Percentiles rank a stretch among this genome's conserved stretches.
phyloP scores from a whole-genome alignment of 1,140 invertebrate genomes.

The Aphaenogaster floridana region DNA sequence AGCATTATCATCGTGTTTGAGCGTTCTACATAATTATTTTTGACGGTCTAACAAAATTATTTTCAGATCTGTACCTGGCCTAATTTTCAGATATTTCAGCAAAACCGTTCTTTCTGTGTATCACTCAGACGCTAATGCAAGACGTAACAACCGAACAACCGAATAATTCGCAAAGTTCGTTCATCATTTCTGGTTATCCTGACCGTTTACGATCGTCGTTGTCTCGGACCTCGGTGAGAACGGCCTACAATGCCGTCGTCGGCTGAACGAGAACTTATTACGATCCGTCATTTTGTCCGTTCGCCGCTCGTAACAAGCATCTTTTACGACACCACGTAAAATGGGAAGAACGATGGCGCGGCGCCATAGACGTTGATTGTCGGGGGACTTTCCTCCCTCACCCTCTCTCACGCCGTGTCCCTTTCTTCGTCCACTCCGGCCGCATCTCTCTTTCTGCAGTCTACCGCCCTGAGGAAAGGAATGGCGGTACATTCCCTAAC shows the following conservation, averaged over 20 bases:
- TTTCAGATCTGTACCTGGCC: no score
- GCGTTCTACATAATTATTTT: no score
- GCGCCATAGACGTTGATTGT: conserved; percentile 82
- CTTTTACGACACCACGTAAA: conserved; percentile 81
- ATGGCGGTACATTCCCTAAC: conserved; percentile 67
- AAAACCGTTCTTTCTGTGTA: no score
- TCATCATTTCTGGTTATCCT: conserved; percentile 41
- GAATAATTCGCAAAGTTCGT: conserved; percentile 32
- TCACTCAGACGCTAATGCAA: background rate
- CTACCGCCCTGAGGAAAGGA: conserved; percentile 62
- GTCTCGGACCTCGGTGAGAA: conserved; percentile 34
- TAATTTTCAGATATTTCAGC: no score
- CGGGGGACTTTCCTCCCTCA: conserved; percentile 62
- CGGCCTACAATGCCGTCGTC: conserved; percentile 51
- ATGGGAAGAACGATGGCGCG: conserved; percentile 78
- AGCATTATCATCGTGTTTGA: no score
- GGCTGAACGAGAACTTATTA: conserved; percentile 77
- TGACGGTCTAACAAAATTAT: no score
- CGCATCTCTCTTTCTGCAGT: conserved; percentile 55
- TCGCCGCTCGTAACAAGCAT: conserved; percentile 80
- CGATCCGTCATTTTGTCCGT: conserved; percentile 80
- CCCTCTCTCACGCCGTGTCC: conserved; percentile 10
- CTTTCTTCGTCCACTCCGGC: conserved; percentile 46
- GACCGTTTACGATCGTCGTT: conserved; percentile 58
- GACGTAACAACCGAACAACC: background rate